Evolutionary conservation across 1,140 invertebrate genomes (phyloP), one percentile per base, ranked within the genome.

Genomic region (Artemia franciscana): DNA sequence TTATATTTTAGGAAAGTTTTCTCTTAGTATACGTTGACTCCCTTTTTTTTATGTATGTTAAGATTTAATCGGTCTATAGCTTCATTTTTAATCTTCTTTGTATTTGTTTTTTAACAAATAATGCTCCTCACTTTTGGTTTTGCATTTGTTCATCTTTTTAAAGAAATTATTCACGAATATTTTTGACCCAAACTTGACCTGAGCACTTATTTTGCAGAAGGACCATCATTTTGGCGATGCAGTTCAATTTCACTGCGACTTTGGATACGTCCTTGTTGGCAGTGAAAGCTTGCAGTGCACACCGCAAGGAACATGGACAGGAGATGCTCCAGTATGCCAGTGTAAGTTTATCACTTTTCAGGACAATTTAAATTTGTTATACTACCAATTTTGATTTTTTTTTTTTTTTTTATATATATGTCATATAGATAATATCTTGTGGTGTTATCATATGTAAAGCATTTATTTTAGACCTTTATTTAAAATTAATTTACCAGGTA

Each of bases 261-360:
- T 96, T 73, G 94, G 93, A 12, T 94, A 90, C 71, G 84, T 93
- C 5, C 83, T 95, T 78, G 80, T 83, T 66, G 92, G 92, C 59
- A 82, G 84, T 58, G 79, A 84, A 2, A 81, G 84, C 24, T 74
- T 97, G 3, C 75, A 88, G 51, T 98, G 94, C 73, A 86, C 85
- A 4, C 88, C 88, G 28, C 84, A 81, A 74, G 93, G 92, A 59
- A 78, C 78, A 28, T 98, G 93, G 93, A 95, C 96, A 74, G 88
- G 89, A 68, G 85, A 87, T 21, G 80, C 85, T 27, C 93, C 93
- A 4, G 84, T 88, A 74, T 96, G 91, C 73, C 83, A 89, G 78
- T 88, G 85, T 89, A 79, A 80, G 80, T 76, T 68, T 27, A 15
- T 7, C 21, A 5, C 28, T n/a, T 26, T 58, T 9, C 5, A 24